Conservation (phyloP, 2,113 vertebrate species). For the sheep (Ovis aries) region DNA sequence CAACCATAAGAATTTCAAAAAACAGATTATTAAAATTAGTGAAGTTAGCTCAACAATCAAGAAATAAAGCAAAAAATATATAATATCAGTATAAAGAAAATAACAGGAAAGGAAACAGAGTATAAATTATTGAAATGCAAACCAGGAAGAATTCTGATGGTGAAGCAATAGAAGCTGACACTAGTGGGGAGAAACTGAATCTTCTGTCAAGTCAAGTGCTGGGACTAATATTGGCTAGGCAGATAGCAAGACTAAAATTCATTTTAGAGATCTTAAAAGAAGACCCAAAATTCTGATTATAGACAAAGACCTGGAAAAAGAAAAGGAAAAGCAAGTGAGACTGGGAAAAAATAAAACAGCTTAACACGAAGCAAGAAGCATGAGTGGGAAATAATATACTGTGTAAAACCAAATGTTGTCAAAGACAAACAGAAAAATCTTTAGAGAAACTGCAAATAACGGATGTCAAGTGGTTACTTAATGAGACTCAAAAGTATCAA, state of each 20-base stretch:
- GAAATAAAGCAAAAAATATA: neutral
- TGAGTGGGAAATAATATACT: neutral
- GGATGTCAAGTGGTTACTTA: neutral
- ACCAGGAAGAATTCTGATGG: neutral
- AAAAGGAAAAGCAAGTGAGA: neutral
- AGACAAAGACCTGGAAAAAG: neutral
- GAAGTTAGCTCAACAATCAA: neutral
- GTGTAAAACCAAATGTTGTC: neutral
- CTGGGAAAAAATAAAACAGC: neutral
- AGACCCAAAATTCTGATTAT: neutral
- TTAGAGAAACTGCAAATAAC: neutral
- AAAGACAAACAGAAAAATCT: neutral
- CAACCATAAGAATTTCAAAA: neutral
- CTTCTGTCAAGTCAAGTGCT: neutral
- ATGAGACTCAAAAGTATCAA: neutral
- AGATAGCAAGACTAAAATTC: neutral
- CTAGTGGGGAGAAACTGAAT: neutral
- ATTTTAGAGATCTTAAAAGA: neutral
- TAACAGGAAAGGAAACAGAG: neutral
- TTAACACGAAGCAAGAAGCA: neutral
- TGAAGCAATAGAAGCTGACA: neutral
- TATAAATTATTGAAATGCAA: neutral
- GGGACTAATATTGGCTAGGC: neutral
- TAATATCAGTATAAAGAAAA: constrained; percentile 12
- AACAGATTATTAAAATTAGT: neutral